Percentiles rank a stretch among this genome's conserved stretches.
phyloP scores from a whole-genome alignment of 2,888 invertebrate species.

The Rhagonycha lutea region DNA sequence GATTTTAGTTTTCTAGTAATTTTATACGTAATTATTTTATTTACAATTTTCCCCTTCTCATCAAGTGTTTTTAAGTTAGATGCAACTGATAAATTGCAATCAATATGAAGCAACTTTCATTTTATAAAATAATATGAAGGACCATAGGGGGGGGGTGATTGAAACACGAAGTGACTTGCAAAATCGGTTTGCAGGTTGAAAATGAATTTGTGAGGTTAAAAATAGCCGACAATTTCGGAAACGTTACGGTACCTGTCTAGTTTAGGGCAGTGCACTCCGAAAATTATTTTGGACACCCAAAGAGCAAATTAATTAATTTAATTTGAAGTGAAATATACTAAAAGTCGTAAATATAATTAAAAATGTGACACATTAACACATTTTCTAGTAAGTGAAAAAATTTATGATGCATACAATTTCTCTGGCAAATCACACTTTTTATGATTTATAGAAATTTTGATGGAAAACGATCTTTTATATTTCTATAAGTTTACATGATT shows the following conservation, averaged over 20 bases:
- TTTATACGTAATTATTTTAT: too few species aligned
- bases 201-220: not conserved
- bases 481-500: not conserved
- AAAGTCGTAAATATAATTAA: not conserved
- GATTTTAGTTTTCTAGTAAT: too few species aligned
- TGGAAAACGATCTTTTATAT: not conserved
- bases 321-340: not conserved
- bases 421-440: conserved; percentile 1
- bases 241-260: not conserved
- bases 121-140: too few species aligned
- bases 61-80: too few species aligned
- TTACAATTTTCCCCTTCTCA: too few species aligned
- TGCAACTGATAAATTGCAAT: too few species aligned
- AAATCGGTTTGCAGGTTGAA: too few species aligned
- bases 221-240: not conserved
- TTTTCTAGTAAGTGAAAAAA: conserved; percentile 3
- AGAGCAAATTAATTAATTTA: not conserved
- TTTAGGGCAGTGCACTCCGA: not conserved
- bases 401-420: not conserved
- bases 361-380: not conserved
- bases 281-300: not conserved
- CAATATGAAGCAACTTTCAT: too few species aligned
- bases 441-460: not conserved
- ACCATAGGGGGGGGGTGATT: not conserved
- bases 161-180: too few species aligned